Conservation (phyloP, 2,113 vertebrate species). For the Tretioscincus oriximinensis region DNA sequence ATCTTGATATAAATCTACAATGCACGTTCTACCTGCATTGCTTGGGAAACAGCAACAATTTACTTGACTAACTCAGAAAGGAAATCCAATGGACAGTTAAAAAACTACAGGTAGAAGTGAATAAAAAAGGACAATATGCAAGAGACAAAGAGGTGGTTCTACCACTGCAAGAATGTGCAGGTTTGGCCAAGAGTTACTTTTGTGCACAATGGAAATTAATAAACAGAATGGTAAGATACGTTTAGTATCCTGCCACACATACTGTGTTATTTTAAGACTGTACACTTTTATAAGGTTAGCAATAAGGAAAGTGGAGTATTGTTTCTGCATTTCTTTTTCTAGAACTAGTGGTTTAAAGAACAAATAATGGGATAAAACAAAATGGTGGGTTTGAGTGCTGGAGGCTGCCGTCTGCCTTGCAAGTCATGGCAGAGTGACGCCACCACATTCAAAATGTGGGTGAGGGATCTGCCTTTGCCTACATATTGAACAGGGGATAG, state of each 20-base stretch:
- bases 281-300: background rate
- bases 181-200: background rate
- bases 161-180: too few relatives aligned
- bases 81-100: background rate
- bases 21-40: background rate
- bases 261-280: background rate
- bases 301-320: background rate
- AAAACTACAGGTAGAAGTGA: background rate
- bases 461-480: too few relatives aligned
- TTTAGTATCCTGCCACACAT: background rate
- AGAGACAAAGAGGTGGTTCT: background rate
- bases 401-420: too few relatives aligned
- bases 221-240: background rate
- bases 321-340: background rate
- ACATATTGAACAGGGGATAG: too few relatives aligned
- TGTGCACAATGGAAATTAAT: background rate
- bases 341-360: background rate
- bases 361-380: background rate
- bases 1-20: background rate
- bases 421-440: too few relatives aligned
- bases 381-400: too few relatives aligned
- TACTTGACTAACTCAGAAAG: background rate
- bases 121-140: background rate
- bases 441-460: too few relatives aligned
- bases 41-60: background rate